Evolutionary conservation across 1,140 invertebrate genomes (phyloP), one percentile per base, ranked within the genome.

Genomic region (Geopemphigus sp.): DNA sequence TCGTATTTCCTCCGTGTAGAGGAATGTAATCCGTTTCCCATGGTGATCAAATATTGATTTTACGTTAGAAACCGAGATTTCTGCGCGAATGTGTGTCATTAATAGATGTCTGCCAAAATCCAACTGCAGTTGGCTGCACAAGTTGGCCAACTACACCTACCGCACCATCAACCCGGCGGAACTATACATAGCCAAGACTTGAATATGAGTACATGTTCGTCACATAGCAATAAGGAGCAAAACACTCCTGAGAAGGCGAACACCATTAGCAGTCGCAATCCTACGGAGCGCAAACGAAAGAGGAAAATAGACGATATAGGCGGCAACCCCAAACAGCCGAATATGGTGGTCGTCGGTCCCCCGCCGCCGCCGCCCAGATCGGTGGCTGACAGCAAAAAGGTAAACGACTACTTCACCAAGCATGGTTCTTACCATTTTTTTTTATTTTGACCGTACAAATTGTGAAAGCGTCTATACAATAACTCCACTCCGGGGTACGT

Each of bases 81-180:
- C 5, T 45, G n/a, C n/a, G n/a, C n/a, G n/a, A n/a, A n/a, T n/a
- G n/a, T n/a, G n/a, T 59, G 81, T 70, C 81, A 68, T 57, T 26
- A 93, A 83, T 89, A 95, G 93, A 94, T 94, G 93, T 94, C 93
- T 90, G 93, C 93, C 90, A 92, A 93, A 89, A 92, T 93, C 89
- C 93, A 94, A 90, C 92, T 94, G 91, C 93, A 94, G 91, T 94
- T 94, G 93, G 93, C 93, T 92, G 93, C 93, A 86, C 93, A 94
- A 90, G 92, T 92, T 87, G 92, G 92, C 87, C 89, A 93, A 89
- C 91, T 66, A 68, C 80, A 90, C 92, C 89, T 91, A 91, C 89
- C 92, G 93, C 89, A 61, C 17, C 74, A 57, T 63, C 74, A 61
- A 47, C 57, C 57, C 8, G 74, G 74, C 5, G 59, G 74, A 47